Evolutionary conservation across 2,797 vertebrate genomes (phyloP).

Genomic region (Eupleurogrammus muticus): DNA sequence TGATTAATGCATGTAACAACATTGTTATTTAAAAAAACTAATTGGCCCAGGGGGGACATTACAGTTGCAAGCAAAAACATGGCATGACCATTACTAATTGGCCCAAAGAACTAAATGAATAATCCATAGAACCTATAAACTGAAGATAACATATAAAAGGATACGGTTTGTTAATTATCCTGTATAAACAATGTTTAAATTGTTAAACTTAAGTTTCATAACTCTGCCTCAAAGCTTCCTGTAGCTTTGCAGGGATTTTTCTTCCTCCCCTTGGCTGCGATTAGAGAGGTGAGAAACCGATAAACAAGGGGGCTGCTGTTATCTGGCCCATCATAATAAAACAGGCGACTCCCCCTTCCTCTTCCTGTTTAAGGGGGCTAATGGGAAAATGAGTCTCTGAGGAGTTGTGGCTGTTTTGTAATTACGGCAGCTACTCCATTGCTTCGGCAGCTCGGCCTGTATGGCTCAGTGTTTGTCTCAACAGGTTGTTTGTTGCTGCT

Average conservation of each 20-base stretch:
- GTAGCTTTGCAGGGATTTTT: slow-evolving; percentile 36
- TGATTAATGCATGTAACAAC: slow-evolving; percentile 10
- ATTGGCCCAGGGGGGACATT: neutral
- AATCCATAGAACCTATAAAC: slow-evolving; percentile 11
- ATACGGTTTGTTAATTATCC: neutral
- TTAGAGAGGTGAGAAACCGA: slow-evolving; percentile 75
- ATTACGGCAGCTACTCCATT: slow-evolving; percentile 56
- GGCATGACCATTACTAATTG: slow-evolving; percentile 20
- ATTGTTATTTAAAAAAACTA: neutral
- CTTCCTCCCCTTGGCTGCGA: slow-evolving; percentile 41
- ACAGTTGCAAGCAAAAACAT: slow-evolving; percentile 26
- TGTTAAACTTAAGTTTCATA: slow-evolving; percentile 29
- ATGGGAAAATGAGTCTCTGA: slow-evolving; percentile 77
- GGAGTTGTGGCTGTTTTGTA: slow-evolving; percentile 67
- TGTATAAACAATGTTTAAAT: slow-evolving; percentile 15
- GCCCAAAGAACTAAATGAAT: slow-evolving; percentile 21
- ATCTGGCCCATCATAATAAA: slow-evolving; percentile 76
- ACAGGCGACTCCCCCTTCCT: slow-evolving; percentile 74
- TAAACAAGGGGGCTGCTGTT: slow-evolving; percentile 76
- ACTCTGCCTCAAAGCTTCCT: slow-evolving; percentile 29
- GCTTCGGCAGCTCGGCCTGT: slow-evolving; percentile 42
- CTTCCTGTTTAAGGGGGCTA: slow-evolving; percentile 81
- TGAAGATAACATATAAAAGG: slow-evolving; percentile 5
- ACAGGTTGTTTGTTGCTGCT: slow-evolving; percentile 45
- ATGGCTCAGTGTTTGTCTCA: slow-evolving; percentile 33